Evolutionary conservation across 2,113 vertebrate genomes (phyloP).

Genomic region (Sprattus sprattus): DNA sequence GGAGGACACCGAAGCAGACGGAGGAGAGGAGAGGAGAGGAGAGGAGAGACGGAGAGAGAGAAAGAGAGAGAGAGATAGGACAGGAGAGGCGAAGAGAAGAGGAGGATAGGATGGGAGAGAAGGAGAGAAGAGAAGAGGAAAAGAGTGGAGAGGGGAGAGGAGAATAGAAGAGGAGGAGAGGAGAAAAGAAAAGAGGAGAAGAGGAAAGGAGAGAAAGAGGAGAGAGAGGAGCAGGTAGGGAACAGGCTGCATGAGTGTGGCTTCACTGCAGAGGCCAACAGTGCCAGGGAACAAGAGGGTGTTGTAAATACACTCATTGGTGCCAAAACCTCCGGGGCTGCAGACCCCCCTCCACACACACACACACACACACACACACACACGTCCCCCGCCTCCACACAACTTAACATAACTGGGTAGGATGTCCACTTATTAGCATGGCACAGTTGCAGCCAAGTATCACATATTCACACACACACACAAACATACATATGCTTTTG

Average conservation of each 20-base stretch:
- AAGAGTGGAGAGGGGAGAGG: neutral
- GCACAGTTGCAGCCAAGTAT: neutral
- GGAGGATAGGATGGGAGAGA: neutral
- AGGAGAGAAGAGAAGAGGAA: slow-evolving; percentile 64
- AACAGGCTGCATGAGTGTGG: neutral
- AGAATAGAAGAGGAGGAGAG: neutral
- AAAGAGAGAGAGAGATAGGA: neutral
- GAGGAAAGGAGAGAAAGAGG: neutral
- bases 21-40: slow-evolving; percentile 12
- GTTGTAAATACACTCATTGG: neutral
- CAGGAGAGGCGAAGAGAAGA: slow-evolving; percentile 22
- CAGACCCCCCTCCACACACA: neutral
- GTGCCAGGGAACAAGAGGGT: slow-evolving; percentile 11
- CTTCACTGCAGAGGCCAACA: neutral
- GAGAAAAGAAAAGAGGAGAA: neutral
- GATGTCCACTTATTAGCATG: slow-evolving; percentile 13
- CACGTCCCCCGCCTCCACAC: neutral
- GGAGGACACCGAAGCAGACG: slow-evolving; percentile 34
- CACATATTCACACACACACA: neutral
- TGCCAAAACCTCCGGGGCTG: neutral
- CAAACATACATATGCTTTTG: neutral
- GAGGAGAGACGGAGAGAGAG: neutral
- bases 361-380: neutral
- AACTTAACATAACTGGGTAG: slow-evolving; percentile 11
- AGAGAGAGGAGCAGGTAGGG: slow-evolving; percentile 55